Conservation (phyloP, 2,888 invertebrate genomes). For the Rhabditoides inermis region DNA sequence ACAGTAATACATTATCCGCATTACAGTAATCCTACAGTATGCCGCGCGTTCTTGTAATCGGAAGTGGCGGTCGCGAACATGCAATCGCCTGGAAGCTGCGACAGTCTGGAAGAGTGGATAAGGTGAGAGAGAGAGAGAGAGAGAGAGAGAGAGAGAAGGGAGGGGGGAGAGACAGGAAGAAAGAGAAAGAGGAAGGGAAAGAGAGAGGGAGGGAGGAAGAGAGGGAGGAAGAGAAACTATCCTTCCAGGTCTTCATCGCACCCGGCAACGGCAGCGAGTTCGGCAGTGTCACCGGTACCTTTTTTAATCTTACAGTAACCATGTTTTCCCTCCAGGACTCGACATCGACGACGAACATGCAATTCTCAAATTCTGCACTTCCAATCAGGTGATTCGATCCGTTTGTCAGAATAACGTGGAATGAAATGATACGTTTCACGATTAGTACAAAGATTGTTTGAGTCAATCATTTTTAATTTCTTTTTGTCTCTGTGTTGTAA, state of each 20-base stretch:
- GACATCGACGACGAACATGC: background rate
- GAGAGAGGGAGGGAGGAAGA: too few species aligned
- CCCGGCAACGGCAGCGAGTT: constrained; percentile 69
- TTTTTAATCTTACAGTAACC: background rate
- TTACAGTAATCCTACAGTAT: too few species aligned
- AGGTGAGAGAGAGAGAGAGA: too few species aligned
- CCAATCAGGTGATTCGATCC: too few species aligned
- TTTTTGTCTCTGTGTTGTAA: constrained; percentile 59
- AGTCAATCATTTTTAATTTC: background rate
- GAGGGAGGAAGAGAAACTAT: too few species aligned
- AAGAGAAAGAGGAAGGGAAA: too few species aligned
- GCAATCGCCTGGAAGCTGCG: constrained; percentile 86
- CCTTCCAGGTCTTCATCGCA: constrained; percentile 68
- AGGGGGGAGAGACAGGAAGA: too few species aligned
- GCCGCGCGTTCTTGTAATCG: constrained; percentile 62
- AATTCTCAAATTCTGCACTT: background rate
- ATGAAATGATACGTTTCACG: background rate
- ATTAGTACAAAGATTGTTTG: background rate
- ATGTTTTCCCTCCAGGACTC: too few species aligned
- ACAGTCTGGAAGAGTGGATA: constrained; percentile 62
- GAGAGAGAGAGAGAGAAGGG: constrained; percentile 35
- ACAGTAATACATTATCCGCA: too few species aligned
- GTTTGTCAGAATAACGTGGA: too few species aligned
- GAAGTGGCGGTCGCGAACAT: constrained; percentile 89
- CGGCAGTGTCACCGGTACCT: constrained; percentile 3